Percentiles rank a stretch among this genome's conserved stretches.
Conservation (phyloP, 2,888 invertebrate genomes). For the Phorcus lineatus region DNA sequence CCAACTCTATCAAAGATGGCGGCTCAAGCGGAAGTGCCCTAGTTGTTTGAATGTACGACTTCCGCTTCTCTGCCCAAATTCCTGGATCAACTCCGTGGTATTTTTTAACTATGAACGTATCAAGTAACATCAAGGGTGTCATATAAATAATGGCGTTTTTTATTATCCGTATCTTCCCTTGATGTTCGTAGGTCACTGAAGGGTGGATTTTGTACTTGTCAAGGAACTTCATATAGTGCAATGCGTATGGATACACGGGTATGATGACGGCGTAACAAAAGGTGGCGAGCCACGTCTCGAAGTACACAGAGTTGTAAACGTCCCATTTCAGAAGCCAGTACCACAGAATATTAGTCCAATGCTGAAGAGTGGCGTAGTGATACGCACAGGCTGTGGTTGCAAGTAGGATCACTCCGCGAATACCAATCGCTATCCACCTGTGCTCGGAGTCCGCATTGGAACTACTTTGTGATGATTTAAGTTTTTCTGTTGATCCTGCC, state of each 20-base stretch:
- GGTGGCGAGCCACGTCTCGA: conserved; percentile 65
- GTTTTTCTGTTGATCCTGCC: too few relatives aligned
- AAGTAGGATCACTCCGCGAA: neutral
- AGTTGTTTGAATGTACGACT: conserved; percentile 58
- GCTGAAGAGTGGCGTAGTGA: conserved; percentile 33
- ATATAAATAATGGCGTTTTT: conserved; percentile 55
- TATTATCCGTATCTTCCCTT: conserved; percentile 36
- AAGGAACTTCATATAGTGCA: conserved; percentile 50
- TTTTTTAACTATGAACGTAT: conserved; percentile 65
- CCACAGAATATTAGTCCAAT: conserved; percentile 44
- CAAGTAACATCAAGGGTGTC: conserved; percentile 59
- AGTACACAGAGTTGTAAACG: conserved; percentile 66
- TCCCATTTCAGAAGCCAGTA: conserved; percentile 39
- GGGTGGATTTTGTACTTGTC: conserved; percentile 59
- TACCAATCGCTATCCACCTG: neutral
- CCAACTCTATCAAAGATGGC: conserved; percentile 50
- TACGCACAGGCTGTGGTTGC: neutral
- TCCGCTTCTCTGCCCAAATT: conserved; percentile 48
- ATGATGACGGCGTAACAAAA: conserved; percentile 56
- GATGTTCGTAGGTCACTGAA: conserved; percentile 49
- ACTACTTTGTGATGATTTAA: too few relatives aligned
- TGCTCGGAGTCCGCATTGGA: too few relatives aligned
- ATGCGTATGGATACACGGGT: conserved; percentile 49
- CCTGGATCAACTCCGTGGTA: conserved; percentile 58
- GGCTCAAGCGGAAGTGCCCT: conserved; percentile 56